Conservation (phyloP, 2,113 vertebrate genomes). For the Trogon surrucura region DNA sequence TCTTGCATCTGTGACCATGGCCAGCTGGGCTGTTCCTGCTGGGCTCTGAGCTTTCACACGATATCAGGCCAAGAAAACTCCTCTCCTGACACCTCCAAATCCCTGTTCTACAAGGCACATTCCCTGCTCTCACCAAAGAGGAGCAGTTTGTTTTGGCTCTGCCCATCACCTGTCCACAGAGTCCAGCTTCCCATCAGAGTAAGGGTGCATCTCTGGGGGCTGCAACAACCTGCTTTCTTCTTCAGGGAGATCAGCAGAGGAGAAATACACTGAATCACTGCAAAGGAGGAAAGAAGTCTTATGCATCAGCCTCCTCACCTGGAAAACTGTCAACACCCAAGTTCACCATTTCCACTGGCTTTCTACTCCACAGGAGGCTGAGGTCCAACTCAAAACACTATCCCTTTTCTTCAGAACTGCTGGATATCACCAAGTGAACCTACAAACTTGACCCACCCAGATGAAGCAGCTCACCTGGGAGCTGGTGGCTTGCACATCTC, state of each 20-base stretch:
- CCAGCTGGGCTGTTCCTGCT: not conserved
- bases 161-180: constrained; percentile 73
- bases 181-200: constrained; percentile 83
- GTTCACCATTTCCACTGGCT: not conserved
- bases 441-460: not conserved
- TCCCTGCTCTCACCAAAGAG: not conserved
- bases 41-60: not conserved
- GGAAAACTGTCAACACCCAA: not conserved
- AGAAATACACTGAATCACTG: constrained; percentile 80
- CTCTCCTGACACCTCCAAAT: not conserved
- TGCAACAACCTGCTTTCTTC: constrained; percentile 13
- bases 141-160: not conserved
- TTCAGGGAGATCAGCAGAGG: constrained; percentile 67
- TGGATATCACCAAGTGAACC: not conserved
- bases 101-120: not conserved
- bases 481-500: constrained; percentile 27
- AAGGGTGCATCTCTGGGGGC: constrained; percentile 69
- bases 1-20: not conserved
- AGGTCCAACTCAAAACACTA: not conserved
- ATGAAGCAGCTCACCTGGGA: constrained; percentile 65
- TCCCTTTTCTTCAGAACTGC: not conserved
- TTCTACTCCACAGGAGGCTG: not conserved
- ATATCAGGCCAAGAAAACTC: not conserved
- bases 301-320: not conserved
- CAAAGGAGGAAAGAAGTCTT: not conserved